Evolutionary conservation across 2,113 vertebrate genomes (phyloP), one percentile per base, ranked within the genome.

Genomic region (Eidolon helvum): DNA sequence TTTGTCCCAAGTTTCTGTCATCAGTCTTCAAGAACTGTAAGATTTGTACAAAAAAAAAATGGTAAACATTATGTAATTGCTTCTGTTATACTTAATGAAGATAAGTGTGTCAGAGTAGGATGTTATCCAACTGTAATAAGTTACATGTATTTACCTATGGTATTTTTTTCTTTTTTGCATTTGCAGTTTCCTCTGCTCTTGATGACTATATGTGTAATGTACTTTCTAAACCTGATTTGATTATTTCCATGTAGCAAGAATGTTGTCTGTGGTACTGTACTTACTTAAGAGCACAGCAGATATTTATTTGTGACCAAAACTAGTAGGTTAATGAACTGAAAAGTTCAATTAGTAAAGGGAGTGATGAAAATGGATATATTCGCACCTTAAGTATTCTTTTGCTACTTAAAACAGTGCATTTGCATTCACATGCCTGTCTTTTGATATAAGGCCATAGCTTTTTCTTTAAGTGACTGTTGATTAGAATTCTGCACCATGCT

Each of bases 401-500:
- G 90, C 10, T 24, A 66, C 28, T 79, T 86, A 35, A 95, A 68
- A 22, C 7, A 53, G 24, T 83, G 4, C 22, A 48, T 90, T 26
- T 90, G 14, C 18, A 30, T 88, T 28, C 30, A 24, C 63, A 33
- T 79, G 43, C 26, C 24, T 59, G 33, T 59, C n/a, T 92, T 97
- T 82, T 94, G 30, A 63, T 65, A 43, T 61, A 94, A 84, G 65
- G 33, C 57, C 19, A 33, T 84, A 22, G 38, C 22, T 40, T 93
- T 93, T 87, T 78, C 45, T 68, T 94, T 79, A 78, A 89, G 33
- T 77, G 33, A 93, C 19, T 90, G 2, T 63, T 95, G 89, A 82
- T 78, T 94, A 63, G 35, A 91, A 91, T 91, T 95, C 40, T 75
- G 50, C 8, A 40, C 7, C 4, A 8, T 94, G 48, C 79, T 91